Percentiles rank a stretch among this genome's conserved stretches.
Conservation (phyloP, 2,888 invertebrate species). For the Poecilus cupreus region DNA sequence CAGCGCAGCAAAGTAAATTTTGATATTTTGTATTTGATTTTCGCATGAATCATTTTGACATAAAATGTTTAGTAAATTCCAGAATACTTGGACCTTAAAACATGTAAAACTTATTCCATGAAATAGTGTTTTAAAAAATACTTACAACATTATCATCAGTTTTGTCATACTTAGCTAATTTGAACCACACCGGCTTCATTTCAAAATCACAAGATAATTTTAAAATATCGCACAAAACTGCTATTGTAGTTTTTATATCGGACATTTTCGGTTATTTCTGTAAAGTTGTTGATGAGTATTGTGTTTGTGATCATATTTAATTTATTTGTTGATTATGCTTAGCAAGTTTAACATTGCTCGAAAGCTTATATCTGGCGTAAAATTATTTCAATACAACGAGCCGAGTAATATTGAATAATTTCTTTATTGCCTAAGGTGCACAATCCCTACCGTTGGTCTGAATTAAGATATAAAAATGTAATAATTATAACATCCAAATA, state of each 20-base stretch:
- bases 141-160: conserved; percentile 68
- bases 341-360: no score
- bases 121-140: conserved; percentile 46
- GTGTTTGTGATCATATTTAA: no score
- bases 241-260: conserved; percentile 69
- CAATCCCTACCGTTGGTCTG: no score
- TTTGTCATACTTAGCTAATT: conserved; percentile 69
- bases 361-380: no score
- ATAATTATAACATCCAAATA: conserved; percentile 72
- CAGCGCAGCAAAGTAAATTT: conserved; percentile 68
- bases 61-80: conserved; percentile 66
- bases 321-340: no score
- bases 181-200: conserved; percentile 69
- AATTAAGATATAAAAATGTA: conserved; percentile 34
- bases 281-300: background rate
- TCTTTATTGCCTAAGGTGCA: no score
- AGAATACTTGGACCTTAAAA: conserved; percentile 64
- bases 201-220: conserved; percentile 65
- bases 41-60: conserved; percentile 58
- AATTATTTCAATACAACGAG: no score
- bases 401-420: no score
- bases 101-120: background rate
- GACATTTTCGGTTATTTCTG: conserved; percentile 64
- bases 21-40: conserved; percentile 66
- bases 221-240: conserved; percentile 69